These are phyloP conservation scores for Chesias legatella DNA, from an alignment of 2,888 invertebrate genomes.

Conservation along the genomic window DNA sequence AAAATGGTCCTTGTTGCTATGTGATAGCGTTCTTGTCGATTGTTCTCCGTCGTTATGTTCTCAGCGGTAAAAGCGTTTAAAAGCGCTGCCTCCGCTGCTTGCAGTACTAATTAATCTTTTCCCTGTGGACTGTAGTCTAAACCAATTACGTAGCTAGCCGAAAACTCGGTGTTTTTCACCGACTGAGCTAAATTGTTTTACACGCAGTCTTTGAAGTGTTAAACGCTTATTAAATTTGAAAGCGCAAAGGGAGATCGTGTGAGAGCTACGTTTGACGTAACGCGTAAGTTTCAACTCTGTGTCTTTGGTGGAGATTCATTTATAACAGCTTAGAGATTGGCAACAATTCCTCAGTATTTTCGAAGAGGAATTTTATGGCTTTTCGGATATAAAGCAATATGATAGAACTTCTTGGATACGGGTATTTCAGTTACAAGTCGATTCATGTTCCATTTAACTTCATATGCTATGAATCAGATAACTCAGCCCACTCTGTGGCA, in stretches of 20 bases:
- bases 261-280: conserved; percentile 26
- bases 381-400: too few relatives aligned
- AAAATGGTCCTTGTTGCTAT: conserved; percentile 17
- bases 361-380: too few relatives aligned
- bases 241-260: conserved; percentile 66
- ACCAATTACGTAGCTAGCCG: conserved; percentile 70
- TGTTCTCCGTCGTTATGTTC: conserved; percentile 40
- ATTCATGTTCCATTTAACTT: too few relatives aligned
- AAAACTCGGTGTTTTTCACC: conserved; percentile 73
- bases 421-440: too few relatives aligned
- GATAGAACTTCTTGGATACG: too few relatives aligned
- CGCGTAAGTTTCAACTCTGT: conserved; percentile 21
- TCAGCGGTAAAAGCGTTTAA: conserved; percentile 45
- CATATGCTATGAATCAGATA: too few relatives aligned
- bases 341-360: too few relatives aligned
- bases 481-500: too few relatives aligned
- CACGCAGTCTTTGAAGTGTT: conserved; percentile 73
- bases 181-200: conserved; percentile 73
- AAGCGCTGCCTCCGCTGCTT: conserved; percentile 63
- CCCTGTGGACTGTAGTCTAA: conserved; percentile 60
- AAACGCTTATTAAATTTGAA: conserved; percentile 76
- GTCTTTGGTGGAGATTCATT: not conserved
- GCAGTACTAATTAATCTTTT: conserved; percentile 74
- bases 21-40: conserved; percentile 22
- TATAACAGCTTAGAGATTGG: too few relatives aligned